Percentiles rank a stretch among this genome's conserved stretches.
phyloP scores from a whole-genome alignment of 2,888 invertebrate genomes.

The Trachelus iudaicus region DNA sequence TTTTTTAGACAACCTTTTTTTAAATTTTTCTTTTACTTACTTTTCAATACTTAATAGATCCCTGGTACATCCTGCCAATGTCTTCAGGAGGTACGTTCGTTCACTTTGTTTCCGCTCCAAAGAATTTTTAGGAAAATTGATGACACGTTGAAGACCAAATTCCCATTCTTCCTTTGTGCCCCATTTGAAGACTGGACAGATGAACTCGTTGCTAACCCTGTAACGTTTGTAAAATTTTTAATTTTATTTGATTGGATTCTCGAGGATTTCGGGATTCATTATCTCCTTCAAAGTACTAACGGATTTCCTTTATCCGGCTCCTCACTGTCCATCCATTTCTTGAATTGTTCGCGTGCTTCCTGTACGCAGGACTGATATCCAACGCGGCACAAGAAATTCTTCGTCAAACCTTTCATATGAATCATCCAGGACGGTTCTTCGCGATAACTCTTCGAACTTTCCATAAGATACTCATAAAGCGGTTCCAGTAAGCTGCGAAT shows the following conservation, averaged over 20 bases:
- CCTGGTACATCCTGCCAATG: conserved; percentile 82
- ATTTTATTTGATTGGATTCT: not conserved
- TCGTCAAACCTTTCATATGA: conserved; percentile 75
- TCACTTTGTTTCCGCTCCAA: conserved; percentile 75
- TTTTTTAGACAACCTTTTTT: conserved; percentile 5
- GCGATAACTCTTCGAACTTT: conserved; percentile 61
- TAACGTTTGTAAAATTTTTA: conserved; percentile 24
- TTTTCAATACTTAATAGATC: conserved; percentile 76
- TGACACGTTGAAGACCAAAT: conserved; percentile 81
- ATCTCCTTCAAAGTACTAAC: conserved; percentile 68
- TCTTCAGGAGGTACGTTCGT: conserved; percentile 81
- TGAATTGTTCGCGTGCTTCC: conserved; percentile 78
- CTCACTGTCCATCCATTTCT: conserved; percentile 79
- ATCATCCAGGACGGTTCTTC: conserved; percentile 76
- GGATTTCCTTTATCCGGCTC: conserved; percentile 84
- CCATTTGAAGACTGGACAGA: conserved; percentile 87
- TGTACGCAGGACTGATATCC: conserved; percentile 83
- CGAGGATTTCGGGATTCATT: not conserved
- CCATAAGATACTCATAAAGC: conserved; percentile 76
- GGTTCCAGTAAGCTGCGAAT: conserved; percentile 77
- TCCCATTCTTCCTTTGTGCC: conserved; percentile 85
- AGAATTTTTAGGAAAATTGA: conserved; percentile 76
- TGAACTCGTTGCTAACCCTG: conserved; percentile 80
- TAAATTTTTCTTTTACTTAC: conserved; percentile 36
- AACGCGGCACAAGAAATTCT: conserved; percentile 79